Conservation (phyloP, 2,888 invertebrate genomes). For the Azorinus chamasolen region DNA sequence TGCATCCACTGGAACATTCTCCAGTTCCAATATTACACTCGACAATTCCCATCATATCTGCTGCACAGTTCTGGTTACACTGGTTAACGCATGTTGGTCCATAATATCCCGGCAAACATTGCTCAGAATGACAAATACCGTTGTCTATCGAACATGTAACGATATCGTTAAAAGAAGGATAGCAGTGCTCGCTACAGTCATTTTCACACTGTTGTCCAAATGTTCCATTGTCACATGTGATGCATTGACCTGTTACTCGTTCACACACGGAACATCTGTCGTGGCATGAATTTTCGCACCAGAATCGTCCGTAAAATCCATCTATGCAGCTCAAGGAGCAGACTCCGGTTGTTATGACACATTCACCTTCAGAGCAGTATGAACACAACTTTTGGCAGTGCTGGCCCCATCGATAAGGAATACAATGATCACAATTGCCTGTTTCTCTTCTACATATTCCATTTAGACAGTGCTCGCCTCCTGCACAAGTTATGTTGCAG, state of each 20-base stretch:
- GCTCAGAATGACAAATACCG: constrained; percentile 39
- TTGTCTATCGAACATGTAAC: constrained; percentile 36
- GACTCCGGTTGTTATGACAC: constrained; percentile 29
- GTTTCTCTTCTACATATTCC: constrained; percentile 35
- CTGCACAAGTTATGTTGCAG: constrained; percentile 40
- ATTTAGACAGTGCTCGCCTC: constrained; percentile 16
- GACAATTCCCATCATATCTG: background rate
- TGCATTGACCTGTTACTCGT: constrained; percentile 38
- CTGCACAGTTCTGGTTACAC: constrained; percentile 37
- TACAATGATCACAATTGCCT: constrained; percentile 35
- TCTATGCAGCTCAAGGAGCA: constrained; percentile 30
- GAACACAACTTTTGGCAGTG: constrained; percentile 38
- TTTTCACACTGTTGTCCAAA: constrained; percentile 42
- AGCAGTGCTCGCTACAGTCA: constrained; percentile 46
- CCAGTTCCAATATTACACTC: constrained; percentile 42
- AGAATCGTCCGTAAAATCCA: constrained; percentile 30
- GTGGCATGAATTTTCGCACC: constrained; percentile 34
- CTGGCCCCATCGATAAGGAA: constrained; percentile 14
- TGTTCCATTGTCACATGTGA: constrained; percentile 31
- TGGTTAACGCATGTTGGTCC: constrained; percentile 16
- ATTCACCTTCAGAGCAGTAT: constrained; percentile 33
- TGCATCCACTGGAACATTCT: constrained; percentile 36
- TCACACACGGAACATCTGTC: constrained; percentile 43
- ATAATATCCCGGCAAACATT: constrained; percentile 39
- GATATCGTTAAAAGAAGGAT: background rate